A percentile compares a stretch with the other conserved stretches of the same genome.
These are phyloP conservation scores for Oreochromis spilurus DNA, from an alignment of 2,113 vertebrate species.

Conservation along the genomic window DNA sequence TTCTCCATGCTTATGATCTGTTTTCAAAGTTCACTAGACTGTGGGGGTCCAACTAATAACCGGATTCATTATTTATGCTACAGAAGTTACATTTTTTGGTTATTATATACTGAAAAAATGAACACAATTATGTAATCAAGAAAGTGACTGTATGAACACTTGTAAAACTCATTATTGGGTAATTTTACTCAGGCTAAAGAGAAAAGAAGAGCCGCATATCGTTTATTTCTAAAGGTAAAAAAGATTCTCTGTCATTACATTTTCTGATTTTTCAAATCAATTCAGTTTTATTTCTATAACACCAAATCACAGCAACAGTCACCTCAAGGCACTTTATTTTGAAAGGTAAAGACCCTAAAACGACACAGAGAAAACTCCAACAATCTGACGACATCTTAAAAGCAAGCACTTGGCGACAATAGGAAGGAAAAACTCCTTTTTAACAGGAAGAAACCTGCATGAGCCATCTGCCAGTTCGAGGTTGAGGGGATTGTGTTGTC, in stretches of 20 bases:
- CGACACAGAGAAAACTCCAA: neutral
- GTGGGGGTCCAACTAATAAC: neutral
- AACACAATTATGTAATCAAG: neutral
- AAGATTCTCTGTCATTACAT: neutral
- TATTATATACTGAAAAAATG: neutral
- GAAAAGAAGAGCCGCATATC: neutral
- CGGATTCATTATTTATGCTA: neutral
- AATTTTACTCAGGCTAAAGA: neutral
- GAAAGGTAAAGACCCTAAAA: neutral
- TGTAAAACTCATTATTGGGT: neutral
- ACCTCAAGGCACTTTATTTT: neutral
- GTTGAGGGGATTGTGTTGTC: neutral
- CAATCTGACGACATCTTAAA: neutral
- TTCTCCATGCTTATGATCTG: neutral
- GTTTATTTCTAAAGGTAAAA: neutral
- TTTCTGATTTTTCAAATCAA: neutral
- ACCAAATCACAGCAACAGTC: no score
- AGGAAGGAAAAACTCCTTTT: neutral
- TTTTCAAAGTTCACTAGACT: neutral
- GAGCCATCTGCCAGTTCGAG: neutral
- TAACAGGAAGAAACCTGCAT: neutral
- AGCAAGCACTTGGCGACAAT: neutral
- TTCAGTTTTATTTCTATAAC: no score
- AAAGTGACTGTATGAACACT: neutral
- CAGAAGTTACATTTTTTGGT: neutral